Base-by-base conservation (phyloP, 2,888 invertebrate genomes). In the Drosophila emarginata region DNA sequence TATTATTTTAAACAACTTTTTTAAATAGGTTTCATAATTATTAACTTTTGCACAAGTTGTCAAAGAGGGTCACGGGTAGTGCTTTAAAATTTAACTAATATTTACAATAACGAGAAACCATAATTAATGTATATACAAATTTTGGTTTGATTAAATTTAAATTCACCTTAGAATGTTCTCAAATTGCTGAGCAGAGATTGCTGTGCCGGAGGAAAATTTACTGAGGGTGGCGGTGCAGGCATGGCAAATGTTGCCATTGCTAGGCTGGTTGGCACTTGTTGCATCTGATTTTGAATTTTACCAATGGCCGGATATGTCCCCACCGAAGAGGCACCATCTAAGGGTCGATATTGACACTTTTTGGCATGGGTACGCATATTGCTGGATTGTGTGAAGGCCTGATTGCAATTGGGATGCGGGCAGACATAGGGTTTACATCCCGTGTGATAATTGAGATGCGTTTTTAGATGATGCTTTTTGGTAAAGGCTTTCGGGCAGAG, bases 351-450 rank as follows among this genome's bases (percentile, higher is more conserved):
- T 74, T 92, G 91, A 80, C 96, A 97, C 90, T 96, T 96, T 91
- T 96, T 96, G 87, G 94, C 94, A 89, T 97, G 96, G 0, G 96
- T 97, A 76, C 96, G 93, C 96, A 96, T 97, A 88, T 97, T 97
- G 79, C 96, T 96, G 56, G 96, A 96, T 91, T 96, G 96, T 0
- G 96, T 96, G 90, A 97, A 97, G 11, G 95, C 94, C 40, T 96
- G 93, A 12, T 94, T 94, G 89, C 96, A 97, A 77, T 93, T 93
- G 66, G 89, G 93, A 90, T 93, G 93, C 21, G 94, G 93, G 85
- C 95, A 95, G n/a, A 93, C 93, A 89, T 96, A 96, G 0, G 96
- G 96, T 87, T 96, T 96, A 61, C 95, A 94, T 0, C 96, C 96
- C 0, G 96, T 96, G 90, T 97, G 96, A 89, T 96, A 96, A 91